phyloP scores from a whole-genome alignment of 2,888 invertebrate species.

The Mycalesis mineus region DNA sequence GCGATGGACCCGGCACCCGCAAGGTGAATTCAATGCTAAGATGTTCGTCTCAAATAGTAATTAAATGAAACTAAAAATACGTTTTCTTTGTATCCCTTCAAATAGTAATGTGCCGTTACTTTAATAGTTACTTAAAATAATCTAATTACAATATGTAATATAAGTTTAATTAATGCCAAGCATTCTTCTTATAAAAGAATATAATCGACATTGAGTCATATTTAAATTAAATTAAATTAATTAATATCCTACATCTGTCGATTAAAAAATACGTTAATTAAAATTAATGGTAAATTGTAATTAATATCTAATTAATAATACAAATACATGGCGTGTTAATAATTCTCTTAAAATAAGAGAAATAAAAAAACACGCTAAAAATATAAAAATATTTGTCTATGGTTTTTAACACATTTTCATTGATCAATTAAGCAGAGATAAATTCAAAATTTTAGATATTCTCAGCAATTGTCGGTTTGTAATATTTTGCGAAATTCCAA shows the following conservation, averaged over 20 bases:
- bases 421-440: background rate
- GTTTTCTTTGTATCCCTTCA: too few species aligned
- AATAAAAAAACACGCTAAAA: background rate
- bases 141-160: constrained; percentile 6
- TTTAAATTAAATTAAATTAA: background rate
- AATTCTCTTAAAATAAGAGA: background rate
- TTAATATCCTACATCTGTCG: background rate
- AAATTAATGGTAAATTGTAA: constrained; percentile 21
- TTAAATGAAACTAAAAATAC: too few species aligned
- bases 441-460: too few species aligned
- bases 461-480: too few species aligned
- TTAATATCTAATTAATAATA: constrained; percentile 12
- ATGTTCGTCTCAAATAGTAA: too few species aligned
- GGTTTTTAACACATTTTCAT: background rate
- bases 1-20: too few species aligned
- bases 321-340: background rate
- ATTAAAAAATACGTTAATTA: constrained; percentile 2
- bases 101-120: too few species aligned
- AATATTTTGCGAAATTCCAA: too few species aligned
- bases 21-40: too few species aligned
- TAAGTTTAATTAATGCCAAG: background rate
- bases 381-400: too few species aligned
- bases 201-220: constrained; percentile 6
- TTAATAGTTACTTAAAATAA: too few species aligned
- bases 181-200: constrained; percentile 1